phyloP scores from a whole-genome alignment of 2,888 invertebrate species.

The Papilio gigon region DNA sequence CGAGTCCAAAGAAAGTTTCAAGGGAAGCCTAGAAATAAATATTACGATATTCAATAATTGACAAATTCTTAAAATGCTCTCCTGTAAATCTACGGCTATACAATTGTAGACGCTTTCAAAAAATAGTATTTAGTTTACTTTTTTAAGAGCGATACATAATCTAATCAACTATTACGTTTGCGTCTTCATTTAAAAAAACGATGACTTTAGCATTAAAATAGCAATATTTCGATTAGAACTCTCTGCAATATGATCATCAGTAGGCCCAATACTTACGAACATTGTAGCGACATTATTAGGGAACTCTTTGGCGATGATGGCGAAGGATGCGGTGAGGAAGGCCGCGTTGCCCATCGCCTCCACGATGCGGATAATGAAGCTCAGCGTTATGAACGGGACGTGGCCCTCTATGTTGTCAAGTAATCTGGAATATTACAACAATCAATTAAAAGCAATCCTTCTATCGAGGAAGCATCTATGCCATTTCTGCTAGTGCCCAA shows the following conservation, averaged over 20 bases:
- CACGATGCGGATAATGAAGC: conserved; percentile 89
- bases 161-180: too few species aligned
- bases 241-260: background rate
- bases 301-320: conserved; percentile 94
- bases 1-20: conserved; percentile 94
- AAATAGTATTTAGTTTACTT: too few species aligned
- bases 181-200: background rate
- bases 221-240: background rate
- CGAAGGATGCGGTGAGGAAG: conserved; percentile 92
- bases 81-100: background rate
- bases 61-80: background rate
- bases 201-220: background rate
- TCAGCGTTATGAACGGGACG: conserved; percentile 88
- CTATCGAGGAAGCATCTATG: too few species aligned
- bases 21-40: conserved; percentile 84
- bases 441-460: background rate
- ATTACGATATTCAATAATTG: background rate
- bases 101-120: background rate
- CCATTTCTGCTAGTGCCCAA: too few species aligned
- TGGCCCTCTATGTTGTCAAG: conserved; percentile 87
- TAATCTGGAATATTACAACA: conserved; percentile 74
- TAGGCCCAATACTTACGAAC: conserved; percentile 84
- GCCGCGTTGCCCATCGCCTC: conserved; percentile 94
- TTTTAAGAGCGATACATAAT: too few species aligned
- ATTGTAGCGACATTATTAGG: conserved; percentile 92